Base-by-base conservation (phyloP, 2,888 invertebrate species). In the Archaeoteleia sp. region DNA sequence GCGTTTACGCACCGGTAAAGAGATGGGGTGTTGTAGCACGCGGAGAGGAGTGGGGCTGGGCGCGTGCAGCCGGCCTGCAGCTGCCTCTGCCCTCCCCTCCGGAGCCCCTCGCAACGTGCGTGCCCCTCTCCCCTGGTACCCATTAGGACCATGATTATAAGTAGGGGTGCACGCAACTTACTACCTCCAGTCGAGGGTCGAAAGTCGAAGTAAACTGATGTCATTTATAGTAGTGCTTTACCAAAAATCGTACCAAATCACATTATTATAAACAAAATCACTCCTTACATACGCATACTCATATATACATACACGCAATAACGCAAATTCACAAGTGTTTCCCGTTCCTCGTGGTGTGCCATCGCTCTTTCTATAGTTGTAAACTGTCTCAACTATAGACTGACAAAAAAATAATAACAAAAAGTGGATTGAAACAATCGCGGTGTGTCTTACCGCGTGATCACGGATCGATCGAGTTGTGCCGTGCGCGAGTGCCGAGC, bases 41-140 rank as follows among this genome's bases (percentile, higher is more conserved):
- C 40, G 87, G 1, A 79, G 87, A 58, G 83, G 88, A 12, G 88
- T 88, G 78, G 88, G 88, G 74, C 85, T 88, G 29, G 88, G 87
- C 79, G 88, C 88, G 82, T 84, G 84, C 83, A 84, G 85, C 81
- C 82, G 82, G 82, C 83, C 80, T 83, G 83, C 83, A 83, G 82
- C 82, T 83, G 83, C 82, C 76, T 78, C 76, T 74, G 25, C 77
- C 69, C 70, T 73, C 71, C 71, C 74, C 67, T 81, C 84, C 85
- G 85, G 86, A 86, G 86, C 86, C 86, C 83, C 86, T 83, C 67
- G 54, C 54, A 57, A 66, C 66, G 66, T 54, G 66, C 49, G 63
- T 53, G 75, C 78, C 80, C 73, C 72, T 74, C 73, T 75, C 83
- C 65, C 51, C 73, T 69, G 73, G 70, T 70, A 45, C 74, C 74